A percentile compares a stretch with the other conserved stretches of the same genome.
These are phyloP conservation scores for Phocides pigmalion DNA, from an alignment of 1,140 invertebrate genomes.

Conservation along the genomic window DNA sequence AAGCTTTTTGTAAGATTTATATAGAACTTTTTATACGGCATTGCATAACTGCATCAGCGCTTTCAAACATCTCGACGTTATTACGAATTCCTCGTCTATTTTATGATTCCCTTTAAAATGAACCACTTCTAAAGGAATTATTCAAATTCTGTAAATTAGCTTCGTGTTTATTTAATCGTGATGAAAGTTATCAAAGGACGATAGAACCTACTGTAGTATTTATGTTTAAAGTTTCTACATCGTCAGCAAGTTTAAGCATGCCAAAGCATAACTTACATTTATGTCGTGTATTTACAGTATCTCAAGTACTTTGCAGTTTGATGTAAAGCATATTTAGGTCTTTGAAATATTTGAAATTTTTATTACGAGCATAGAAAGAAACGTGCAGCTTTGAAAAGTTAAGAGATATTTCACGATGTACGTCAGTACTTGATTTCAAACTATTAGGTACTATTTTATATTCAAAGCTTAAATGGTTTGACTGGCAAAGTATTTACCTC, in stretches of 20 bases:
- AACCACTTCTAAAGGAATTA: neutral
- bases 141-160: neutral
- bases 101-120: constrained; percentile 12
- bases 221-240: neutral
- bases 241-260: neutral
- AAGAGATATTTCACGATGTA: no score
- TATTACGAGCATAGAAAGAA: no score
- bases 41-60: neutral
- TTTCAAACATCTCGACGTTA: constrained; percentile 14
- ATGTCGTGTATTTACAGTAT: neutral
- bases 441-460: no score
- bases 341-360: no score
- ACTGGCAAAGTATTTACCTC: no score
- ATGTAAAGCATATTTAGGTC: no score
- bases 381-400: no score
- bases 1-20: neutral
- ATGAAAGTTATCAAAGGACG: neutral
- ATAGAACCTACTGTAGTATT: neutral
- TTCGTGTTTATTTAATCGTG: neutral
- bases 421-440: no score
- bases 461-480: no score
- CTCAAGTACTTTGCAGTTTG: no score
- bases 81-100: constrained; percentile 12
- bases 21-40: constrained; percentile 9
- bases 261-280: neutral